phyloP scores from a whole-genome alignment of 2,113 vertebrate genomes.

The Ctenomys sociabilis region DNA sequence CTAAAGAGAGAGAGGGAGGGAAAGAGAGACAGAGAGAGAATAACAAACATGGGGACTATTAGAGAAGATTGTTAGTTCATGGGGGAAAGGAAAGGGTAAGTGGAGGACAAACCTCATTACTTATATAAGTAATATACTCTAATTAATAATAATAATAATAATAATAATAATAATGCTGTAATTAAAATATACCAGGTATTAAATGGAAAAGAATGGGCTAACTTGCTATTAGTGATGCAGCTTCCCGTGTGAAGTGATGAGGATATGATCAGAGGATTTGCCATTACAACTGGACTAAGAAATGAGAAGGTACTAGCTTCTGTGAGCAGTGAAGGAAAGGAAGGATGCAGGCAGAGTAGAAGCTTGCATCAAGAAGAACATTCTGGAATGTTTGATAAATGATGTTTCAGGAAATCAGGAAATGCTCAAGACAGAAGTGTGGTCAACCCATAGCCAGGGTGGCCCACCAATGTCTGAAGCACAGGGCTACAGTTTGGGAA shows the following conservation, averaged over 20 bases:
- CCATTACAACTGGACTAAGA: background rate
- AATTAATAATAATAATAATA: background rate
- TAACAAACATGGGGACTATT: background rate
- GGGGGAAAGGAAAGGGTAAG: background rate
- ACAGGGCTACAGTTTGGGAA: background rate
- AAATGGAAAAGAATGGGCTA: background rate
- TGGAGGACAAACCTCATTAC: background rate
- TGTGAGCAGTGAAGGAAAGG: background rate
- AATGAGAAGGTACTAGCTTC: background rate
- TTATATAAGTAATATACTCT: background rate
- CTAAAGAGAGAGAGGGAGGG: background rate
- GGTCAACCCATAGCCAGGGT: background rate
- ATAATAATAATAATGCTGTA: background rate
- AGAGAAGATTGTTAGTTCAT: no score
- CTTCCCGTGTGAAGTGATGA: background rate
- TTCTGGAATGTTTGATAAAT: background rate
- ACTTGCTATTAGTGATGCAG: background rate
- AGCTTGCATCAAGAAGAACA: background rate
- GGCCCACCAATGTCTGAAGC: background rate
- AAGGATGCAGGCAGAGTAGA: background rate
- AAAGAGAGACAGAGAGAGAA: background rate
- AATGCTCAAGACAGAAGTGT: background rate
- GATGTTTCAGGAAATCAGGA: conserved; percentile 21
- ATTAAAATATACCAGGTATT: background rate
- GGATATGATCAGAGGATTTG: background rate